Evolutionary conservation across 2,888 invertebrate species (phyloP), one percentile per base, ranked within the genome.

Genomic region (Torymus auratus): DNA sequence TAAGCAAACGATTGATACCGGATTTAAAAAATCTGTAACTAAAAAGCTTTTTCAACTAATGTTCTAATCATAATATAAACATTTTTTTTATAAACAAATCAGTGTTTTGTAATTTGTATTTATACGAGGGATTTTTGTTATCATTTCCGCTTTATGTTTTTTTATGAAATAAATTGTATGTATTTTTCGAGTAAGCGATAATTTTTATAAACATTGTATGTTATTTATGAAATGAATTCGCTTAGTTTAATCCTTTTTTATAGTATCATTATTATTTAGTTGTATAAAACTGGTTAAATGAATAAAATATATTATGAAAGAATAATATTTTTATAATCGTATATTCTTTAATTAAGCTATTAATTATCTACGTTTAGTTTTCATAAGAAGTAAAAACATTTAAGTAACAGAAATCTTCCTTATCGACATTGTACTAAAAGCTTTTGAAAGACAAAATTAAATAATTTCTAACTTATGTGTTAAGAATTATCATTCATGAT

Each of bases 241-340:
- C 65, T 20, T 53, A 64, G n/a, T 80, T 75, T 75, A 75, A 74
- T 80, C 60, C 60, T 65, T 75, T 70, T 79, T 68, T 75, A 60
- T 74, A 41, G 5, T 41, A 41, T 41, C 41, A 70, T 74, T 64
- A 74, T 74, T 80, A 60, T 56, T 53, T 67, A 75, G 56, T 71
- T 80, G 15, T 71, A 68, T 28, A 72, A 58, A 58, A 72, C 60
- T 58, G 68, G 56, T 76, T 61, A 56, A 80, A 76, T 61, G 50
- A 80, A 76, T 80, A 68, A 80, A 80, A 41, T 58, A 50, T 61
- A 80, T 69, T 68, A 75, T 28, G 2, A 68, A 65, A 41, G 56
- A 41, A 56, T 76, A 4, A 41, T 41, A 41, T 17, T 50, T 23
- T 50, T 71, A 14, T 60, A 58, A 41, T 41, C 41, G 41, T 41